Percentiles rank a stretch among this genome's conserved stretches.
Conservation (phyloP, 2,113 vertebrate species). For the Campylomormyrus numenius region DNA sequence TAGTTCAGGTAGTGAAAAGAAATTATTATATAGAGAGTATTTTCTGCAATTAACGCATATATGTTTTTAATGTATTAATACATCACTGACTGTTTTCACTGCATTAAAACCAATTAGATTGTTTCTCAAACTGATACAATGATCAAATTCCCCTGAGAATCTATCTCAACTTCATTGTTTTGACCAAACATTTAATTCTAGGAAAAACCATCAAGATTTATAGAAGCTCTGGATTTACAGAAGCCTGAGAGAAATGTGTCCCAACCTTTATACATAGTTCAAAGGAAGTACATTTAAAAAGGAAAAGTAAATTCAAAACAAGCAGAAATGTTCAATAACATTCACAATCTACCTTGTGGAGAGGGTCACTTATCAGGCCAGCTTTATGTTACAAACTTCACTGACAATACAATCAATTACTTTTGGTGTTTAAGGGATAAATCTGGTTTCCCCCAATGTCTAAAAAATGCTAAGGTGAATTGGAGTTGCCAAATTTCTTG, state of each 20-base stretch:
- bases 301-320: neutral
- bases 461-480: neutral
- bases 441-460: neutral
- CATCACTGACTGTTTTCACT: neutral
- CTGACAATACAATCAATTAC: neutral
- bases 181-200: neutral
- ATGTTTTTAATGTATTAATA: neutral
- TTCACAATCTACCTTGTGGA: neutral
- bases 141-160: neutral
- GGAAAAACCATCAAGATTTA: neutral
- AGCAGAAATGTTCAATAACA: neutral
- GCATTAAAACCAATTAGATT: neutral
- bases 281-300: neutral
- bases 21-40: neutral
- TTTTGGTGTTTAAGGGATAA: neutral
- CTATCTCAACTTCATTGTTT: neutral
- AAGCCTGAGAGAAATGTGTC: neutral
- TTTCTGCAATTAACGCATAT: too few relatives aligned
- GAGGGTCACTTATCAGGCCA: neutral
- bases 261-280: neutral
- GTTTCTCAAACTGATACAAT: neutral
- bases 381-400: neutral
- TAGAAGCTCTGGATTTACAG: neutral
- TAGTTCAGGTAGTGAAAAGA: neutral
- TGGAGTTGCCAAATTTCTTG: neutral